Base-by-base conservation (phyloP, 2,888 invertebrate genomes). In the Stenchaetothrips biformis region DNA sequence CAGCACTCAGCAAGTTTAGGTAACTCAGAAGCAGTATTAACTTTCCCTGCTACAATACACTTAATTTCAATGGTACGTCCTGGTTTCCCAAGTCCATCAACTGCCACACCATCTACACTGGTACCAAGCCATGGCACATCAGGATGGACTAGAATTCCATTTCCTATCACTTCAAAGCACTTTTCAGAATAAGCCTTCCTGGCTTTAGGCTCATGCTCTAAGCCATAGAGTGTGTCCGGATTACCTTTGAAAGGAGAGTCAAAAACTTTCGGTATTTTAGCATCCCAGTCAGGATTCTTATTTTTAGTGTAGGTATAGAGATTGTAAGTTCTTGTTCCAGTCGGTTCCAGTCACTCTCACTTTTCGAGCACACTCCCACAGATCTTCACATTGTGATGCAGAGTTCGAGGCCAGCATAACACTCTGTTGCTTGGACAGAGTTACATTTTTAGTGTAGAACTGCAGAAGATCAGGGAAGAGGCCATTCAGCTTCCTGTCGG, bases 121-220 rank as follows among this genome's bases (percentile, higher is more conserved):
- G 67, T 18, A 8, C 79, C 79, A 16, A 79, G 62, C 79, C 79
- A 59, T 13, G 79, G 62, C 27, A 74, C n/a, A 62, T 79, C 67
- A 9, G 79, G 79, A 59, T 79, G 59, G 3, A 79, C 25, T 8
- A 79, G 27, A 62, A 79, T 67, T 59, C 79, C 79, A 37, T 67
- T 62, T 48, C 59, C 37, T 27, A 59, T 16, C 7, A 79, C n/a
- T 37, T 47, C 48, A 6, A 16, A 7, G 6, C 21, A 16, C 4
- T 27, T 27, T 11, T 11, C 48, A 18, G 48, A 7, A 48, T 79
- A 25, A 16, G 62, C 62, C 8, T 16, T 62, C 18, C 62, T 8
- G 8, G 62, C 62, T 6, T 62, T 9, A 6, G 62, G 62, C 18
- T 62, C 62, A 16, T 6, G 6, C 18, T 62, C 13, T 16, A 62